Base-by-base conservation (phyloP, 2,797 vertebrate species). In the Oreortyx pictus region DNA sequence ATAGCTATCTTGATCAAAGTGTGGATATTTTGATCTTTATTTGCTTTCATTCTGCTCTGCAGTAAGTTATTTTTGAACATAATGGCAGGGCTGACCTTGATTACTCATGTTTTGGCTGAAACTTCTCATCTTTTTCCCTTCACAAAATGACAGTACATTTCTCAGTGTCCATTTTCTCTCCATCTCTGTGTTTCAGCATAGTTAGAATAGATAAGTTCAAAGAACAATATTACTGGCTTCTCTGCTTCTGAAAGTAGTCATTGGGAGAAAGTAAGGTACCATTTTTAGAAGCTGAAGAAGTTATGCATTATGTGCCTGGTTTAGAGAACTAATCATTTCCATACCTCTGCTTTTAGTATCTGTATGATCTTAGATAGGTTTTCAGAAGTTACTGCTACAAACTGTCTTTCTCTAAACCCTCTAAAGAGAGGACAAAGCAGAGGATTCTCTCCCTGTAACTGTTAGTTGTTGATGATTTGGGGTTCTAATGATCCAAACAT, bases 31-130 rank as follows among this genome's bases (percentile, higher is more conserved):
- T 90, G 14, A 33, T 86, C 35, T 71, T 80, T 46, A 37, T 75
- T 79, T 93, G 47, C 70, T 88, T 80, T 89, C 49, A 56, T 66
- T 81, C 49, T 50, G 35, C 62, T 82, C 64, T 73, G 35, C 25
- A 84, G 25, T 27, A 57, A 84, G 64, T 78, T 89, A 76, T 95
- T 95, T 92, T 59, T 49, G 65, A 92, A 44, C 47, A 56, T 86
- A 91, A 91, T 88, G 41, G 71, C 44, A 79, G 77, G 74, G 47
- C 77, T 90, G 71, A 57, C 41, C 67, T 87, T 44, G 60, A 11
- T 85, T 90, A 61, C 68, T 89, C 50, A 27, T 60, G 56, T 74
- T 91, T 92, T 76, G 54, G 43, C 62, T 62, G 49, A 71, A 29
- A 27, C 19, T 44, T 92, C 85, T 89, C 23, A 65, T 71, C 14